Evolutionary conservation across 2,888 invertebrate species (phyloP).

Genomic region (Spodoptera picta): DNA sequence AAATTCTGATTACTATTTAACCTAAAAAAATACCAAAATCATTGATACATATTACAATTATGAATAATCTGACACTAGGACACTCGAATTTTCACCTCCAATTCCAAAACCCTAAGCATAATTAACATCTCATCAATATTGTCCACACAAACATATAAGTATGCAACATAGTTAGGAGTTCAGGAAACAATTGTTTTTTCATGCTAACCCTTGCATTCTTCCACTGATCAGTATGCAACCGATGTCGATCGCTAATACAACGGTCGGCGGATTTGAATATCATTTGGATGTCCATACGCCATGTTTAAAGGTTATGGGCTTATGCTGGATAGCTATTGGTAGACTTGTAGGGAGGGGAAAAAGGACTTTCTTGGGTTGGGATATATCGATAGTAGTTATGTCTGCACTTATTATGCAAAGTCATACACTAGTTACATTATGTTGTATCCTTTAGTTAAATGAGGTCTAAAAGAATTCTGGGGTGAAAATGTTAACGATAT

Average conservation of each 20-base stretch:
- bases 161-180: conserved; percentile 66
- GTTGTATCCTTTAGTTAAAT: no score
- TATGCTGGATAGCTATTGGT: conserved; percentile 17
- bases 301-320: conserved; percentile 44
- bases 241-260: conserved; percentile 70
- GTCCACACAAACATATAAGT: conserved; percentile 42
- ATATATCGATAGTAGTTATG: not conserved
- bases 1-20: no score
- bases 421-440: no score
- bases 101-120: conserved; percentile 7
- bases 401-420: not conserved
- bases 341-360: conserved; percentile 15
- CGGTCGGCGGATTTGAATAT: conserved; percentile 59
- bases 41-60: no score
- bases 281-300: conserved; percentile 35
- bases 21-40: no score
- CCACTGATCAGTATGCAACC: conserved; percentile 69
- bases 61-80: no score
- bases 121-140: conserved; percentile 27
- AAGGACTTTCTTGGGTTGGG: not conserved
- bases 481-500: no score
- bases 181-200: conserved; percentile 73
- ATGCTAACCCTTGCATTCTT: conserved; percentile 61
- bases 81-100: not conserved
- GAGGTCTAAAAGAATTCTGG: no score